Evolutionary conservation across 2,888 invertebrate genomes (phyloP).

Genomic region (Leucania comma): DNA sequence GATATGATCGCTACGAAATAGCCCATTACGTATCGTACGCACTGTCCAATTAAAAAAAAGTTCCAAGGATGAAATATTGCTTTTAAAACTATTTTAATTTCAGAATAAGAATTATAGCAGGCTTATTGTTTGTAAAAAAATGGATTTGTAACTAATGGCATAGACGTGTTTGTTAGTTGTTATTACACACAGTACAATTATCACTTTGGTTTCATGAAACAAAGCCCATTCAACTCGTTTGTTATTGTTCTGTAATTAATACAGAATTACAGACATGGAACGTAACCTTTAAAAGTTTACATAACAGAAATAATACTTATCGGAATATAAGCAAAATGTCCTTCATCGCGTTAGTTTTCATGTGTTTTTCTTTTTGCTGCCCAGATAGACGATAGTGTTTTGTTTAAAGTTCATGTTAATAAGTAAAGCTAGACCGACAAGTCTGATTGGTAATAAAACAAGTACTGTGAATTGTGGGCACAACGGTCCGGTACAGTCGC

Average conservation of each 20-base stretch:
- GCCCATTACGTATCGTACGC: slow-evolving; percentile 38
- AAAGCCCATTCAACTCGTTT: slow-evolving; percentile 53
- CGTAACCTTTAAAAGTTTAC: slow-evolving; percentile 8
- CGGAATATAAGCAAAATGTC: background rate
- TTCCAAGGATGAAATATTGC: slow-evolving; percentile 54
- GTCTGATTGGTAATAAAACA: slow-evolving; percentile 63
- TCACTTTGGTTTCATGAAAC: slow-evolving; percentile 48
- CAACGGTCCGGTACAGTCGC: slow-evolving; percentile 58
- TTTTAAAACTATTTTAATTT: slow-evolving; percentile 53
- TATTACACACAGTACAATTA: slow-evolving; percentile 18
- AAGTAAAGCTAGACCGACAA: slow-evolving; percentile 31
- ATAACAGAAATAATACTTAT: background rate
- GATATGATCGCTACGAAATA: slow-evolving; percentile 58
- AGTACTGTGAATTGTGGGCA: slow-evolving; percentile 53
- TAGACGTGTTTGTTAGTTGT: slow-evolving; percentile 8
- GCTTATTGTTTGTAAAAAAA: slow-evolving; percentile 8
- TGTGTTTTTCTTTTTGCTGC: slow-evolving; percentile 4
- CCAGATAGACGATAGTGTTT: slow-evolving; percentile 2
- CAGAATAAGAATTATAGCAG: slow-evolving; percentile 17
- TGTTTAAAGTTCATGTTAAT: slow-evolving; percentile 11
- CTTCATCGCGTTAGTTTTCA: background rate
- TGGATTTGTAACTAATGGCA: slow-evolving; percentile 5
- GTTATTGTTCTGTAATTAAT: slow-evolving; percentile 44
- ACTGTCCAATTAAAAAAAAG: slow-evolving; percentile 55
- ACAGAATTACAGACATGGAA: slow-evolving; percentile 22